These are phyloP conservation scores for Cancer borealis DNA, from an alignment of 2,888 invertebrate genomes.

Conservation along the genomic window DNA sequence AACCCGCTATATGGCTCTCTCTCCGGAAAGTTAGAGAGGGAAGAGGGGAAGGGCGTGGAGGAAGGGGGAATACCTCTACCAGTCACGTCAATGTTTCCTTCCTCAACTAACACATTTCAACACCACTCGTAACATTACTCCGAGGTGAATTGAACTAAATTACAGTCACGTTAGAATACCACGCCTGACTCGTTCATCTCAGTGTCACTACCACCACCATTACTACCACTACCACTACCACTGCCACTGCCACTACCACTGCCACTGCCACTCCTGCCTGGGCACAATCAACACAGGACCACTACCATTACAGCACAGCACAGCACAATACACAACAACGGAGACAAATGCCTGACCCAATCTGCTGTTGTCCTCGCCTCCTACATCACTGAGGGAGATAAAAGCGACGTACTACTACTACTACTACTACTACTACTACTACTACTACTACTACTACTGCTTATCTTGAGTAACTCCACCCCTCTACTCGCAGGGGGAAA, in stretches of 20 bases:
- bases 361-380: neutral
- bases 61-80: neutral
- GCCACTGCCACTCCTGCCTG: neutral
- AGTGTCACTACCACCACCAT: neutral
- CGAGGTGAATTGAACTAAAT: neutral
- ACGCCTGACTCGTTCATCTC: neutral
- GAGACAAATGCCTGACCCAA: neutral
- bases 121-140: neutral
- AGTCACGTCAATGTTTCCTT: neutral
- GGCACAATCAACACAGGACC: neutral
- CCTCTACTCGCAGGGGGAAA: too few relatives aligned
- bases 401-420: neutral
- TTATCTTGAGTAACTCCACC: neutral
- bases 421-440: neutral
- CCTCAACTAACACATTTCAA: neutral
- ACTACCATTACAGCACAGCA: neutral
- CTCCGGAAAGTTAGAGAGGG: neutral
- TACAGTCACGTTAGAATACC: neutral
- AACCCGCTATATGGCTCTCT: slow-evolving; percentile 7
- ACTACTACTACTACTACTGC: neutral
- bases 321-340: neutral
- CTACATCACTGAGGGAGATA: neutral
- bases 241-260: neutral
- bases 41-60: neutral
- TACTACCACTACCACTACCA: neutral